Base-by-base conservation (phyloP, 2,888 invertebrate species). In the Oegoconia quadripuncta region DNA sequence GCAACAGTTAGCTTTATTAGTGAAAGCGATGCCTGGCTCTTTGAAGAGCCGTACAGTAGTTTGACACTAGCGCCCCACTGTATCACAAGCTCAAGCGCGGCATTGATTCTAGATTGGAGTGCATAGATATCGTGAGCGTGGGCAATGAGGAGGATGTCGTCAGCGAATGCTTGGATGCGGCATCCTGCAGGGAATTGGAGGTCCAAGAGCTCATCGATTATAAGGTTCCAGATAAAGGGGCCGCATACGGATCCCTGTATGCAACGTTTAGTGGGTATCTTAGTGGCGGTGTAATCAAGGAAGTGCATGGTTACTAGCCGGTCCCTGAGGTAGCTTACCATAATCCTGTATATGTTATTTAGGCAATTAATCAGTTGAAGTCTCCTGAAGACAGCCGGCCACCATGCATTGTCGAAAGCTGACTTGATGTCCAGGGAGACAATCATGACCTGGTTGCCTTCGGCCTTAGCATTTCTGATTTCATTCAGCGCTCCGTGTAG, bases 231-330 rank as follows among this genome's bases (percentile, higher is more conserved):
- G 0, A 56, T n/a, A n/a, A n/a, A n/a, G n/a, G n/a, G n/a, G n/a
- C n/a, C n/a, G n/a, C n/a, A n/a, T n/a, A n/a, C n/a, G 15, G 57
- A 57, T 0, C 59, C 59, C 34, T 60, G 58, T 0, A 59, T 43
- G 34, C 58, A 59, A 0, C 57, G 57, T 20, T 32, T 52, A 2
- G 47, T 41, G 34, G 46, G 51, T 0, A 7, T 3, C 35, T 55
- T 54, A 3, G 26, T 6, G 1, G 23, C 34, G 0, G 5, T 17
- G 1, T 26, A 3, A 3, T 41, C 51, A 0, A 48, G 46, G 9
- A 40, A 41, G 14, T 45, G 27, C 0, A 59, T 6, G 0, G 2
- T 16, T 1, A 54, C 48, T 2, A 5, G 27, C 1, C 57, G 15
- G 2, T 50, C 12, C 0, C 9, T 4, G 0, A 42, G n/a, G 34